Evolutionary conservation across 2,888 invertebrate species (phyloP), one percentile per base, ranked within the genome.

Genomic region (Eubasilissa splendida): DNA sequence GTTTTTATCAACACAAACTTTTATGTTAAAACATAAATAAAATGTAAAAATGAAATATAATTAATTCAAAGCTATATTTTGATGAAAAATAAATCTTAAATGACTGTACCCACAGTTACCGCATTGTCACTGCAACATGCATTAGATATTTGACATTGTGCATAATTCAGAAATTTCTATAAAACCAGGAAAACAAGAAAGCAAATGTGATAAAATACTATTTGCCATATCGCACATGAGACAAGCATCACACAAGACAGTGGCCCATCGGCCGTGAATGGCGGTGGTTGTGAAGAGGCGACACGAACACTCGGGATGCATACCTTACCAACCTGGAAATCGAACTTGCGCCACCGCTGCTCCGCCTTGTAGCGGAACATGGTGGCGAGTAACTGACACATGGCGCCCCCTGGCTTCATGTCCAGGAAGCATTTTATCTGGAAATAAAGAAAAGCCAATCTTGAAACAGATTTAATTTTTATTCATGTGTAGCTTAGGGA

Each of bases 301-400:
- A 81, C 79, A 80, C 77, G 80, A 73, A 82, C 80, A 82, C 83
- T 76, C 78, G 80, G 84, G 84, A 83, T 90, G 90, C 91, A 91
- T 93, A 94, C 94, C 92, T 94, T 94, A 91, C 93, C 93, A 88
- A 95, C 94, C 89, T 96, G 96, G 90, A 97, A 95, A 91, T 97
- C 97, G 89, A 98, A 97, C 89, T 97, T 94, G 87, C 97, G 93
- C 94, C 97, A 98, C 88, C 97, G 96, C 90, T 98, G 98, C 88
- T 99, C 99, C 88, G 94, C 95, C 90, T 98, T 97, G 91, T 97
- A 98, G 87, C 96, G 96, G 92, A 96, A 99, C 88, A 97, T 97
- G 84, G 97, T 95, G 85, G 96, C 94, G 85, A 99, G 93, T 87
- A 98, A 96, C 85, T 97, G 96, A 91, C 98, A 98, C 81, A 99